These are phyloP conservation scores for Chelonus insularis DNA, from an alignment of 1,140 invertebrate species.

Conservation along the genomic window DNA sequence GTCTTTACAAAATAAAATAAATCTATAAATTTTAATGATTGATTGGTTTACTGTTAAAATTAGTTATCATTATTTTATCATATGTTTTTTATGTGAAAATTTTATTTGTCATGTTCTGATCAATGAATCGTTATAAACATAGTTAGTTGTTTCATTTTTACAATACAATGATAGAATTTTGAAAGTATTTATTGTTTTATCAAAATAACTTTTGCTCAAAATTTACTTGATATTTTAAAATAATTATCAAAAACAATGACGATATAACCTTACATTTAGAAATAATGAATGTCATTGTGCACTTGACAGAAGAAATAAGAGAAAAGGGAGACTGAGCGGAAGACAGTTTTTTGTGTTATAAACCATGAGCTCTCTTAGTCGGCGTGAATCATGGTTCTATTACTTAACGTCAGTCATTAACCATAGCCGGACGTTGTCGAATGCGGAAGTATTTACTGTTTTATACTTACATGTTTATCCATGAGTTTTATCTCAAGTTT, in stretches of 20 bases:
- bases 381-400: constrained; percentile 27
- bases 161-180: too few species aligned
- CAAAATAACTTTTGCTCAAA: too few species aligned
- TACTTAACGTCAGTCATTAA: constrained; percentile 30
- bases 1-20: too few species aligned
- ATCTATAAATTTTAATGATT: too few species aligned
- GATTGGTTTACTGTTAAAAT: too few species aligned
- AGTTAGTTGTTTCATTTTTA: too few species aligned
- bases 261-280: not conserved
- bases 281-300: not conserved
- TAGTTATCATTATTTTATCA: too few species aligned
- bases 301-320: not conserved
- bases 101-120: too few species aligned
- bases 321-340: constrained; percentile 2
- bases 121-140: too few species aligned
- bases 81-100: too few species aligned
- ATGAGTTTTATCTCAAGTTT: constrained; percentile 23
- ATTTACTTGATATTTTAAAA: too few species aligned
- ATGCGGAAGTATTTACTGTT: constrained; percentile 26
- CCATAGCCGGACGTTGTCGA: constrained; percentile 22
- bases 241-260: not conserved
- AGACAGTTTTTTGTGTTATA: constrained; percentile 20
- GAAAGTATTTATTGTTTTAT: too few species aligned
- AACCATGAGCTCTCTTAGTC: constrained; percentile 14
- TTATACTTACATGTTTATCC: constrained; percentile 25